Percentiles rank a stretch among this genome's conserved stretches.
These are phyloP conservation scores for Lagodon rhomboides DNA, from an alignment of 2,797 vertebrate species.

Conservation along the genomic window DNA sequence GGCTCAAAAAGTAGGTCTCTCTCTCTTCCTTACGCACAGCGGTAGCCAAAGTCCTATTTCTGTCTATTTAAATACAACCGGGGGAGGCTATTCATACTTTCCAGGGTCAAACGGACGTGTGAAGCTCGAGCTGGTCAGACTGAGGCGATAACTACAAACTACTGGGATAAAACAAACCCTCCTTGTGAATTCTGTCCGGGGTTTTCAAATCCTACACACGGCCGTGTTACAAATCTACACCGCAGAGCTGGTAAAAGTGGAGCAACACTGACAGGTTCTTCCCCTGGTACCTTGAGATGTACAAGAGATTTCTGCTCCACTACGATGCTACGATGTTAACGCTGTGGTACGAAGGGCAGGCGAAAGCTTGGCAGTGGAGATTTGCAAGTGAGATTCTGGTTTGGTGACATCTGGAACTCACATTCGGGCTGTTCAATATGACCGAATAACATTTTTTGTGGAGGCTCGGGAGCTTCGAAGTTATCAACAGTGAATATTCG, in stretches of 20 bases:
- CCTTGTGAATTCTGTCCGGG: not conserved
- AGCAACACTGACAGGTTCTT: not conserved
- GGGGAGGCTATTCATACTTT: constrained; percentile 59
- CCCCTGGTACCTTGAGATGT: not conserved
- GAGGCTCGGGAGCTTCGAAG: too few species aligned
- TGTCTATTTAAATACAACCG: constrained; percentile 64
- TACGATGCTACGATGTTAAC: not conserved
- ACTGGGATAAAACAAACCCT: not conserved
- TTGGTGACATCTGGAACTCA: too few species aligned
- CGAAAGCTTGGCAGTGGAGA: not conserved
- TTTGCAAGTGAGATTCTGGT: not conserved
- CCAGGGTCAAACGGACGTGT: constrained; percentile 21
- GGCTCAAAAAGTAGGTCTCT: constrained; percentile 73
- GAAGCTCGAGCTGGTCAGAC: constrained; percentile 14
- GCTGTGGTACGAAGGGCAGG: too few species aligned
- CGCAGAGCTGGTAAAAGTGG: constrained; percentile 18
- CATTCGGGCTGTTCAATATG: too few species aligned
- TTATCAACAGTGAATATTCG: too few species aligned
- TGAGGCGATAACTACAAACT: not conserved
- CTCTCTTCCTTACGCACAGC: constrained; percentile 10
- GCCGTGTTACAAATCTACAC: not conserved
- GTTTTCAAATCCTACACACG: not conserved
- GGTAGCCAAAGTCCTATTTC: constrained; percentile 62
- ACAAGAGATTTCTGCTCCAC: not conserved
- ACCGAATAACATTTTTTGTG: too few species aligned